Evolutionary conservation across 2,797 vertebrate genomes (phyloP).

Genomic region (Sebastes vulpes): DNA sequence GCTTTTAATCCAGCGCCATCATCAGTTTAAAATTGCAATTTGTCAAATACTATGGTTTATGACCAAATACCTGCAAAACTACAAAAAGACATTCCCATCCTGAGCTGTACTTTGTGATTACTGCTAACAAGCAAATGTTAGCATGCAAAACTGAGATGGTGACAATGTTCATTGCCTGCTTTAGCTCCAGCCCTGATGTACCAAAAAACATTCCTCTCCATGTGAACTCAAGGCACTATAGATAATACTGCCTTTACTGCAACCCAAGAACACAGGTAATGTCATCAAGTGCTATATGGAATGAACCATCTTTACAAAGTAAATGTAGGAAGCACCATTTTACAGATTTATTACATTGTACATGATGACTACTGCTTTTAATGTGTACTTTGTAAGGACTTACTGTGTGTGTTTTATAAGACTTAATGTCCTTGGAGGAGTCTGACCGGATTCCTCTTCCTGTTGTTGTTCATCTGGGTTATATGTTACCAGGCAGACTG

Average conservation of each 20-base stretch:
- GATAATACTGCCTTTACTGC: not conserved
- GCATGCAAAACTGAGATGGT: not conserved
- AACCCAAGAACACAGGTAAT: not conserved
- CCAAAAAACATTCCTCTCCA: not conserved
- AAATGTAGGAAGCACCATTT: not conserved
- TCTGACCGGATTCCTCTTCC: slow-evolving; percentile 4
- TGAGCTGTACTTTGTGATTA: not conserved
- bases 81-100: not conserved
- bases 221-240: not conserved
- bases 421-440: slow-evolving; percentile 38
- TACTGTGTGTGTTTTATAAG: not conserved
- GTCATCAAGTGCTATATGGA: not conserved
- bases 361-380: not conserved
- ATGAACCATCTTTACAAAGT: not conserved
- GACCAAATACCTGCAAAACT: not conserved
- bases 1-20: not conserved
- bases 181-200: accelerated
- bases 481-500: slow-evolving; percentile 71
- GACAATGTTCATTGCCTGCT: too few species aligned
- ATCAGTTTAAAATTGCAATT: accelerated
- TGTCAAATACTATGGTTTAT: not conserved
- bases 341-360: not conserved
- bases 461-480: slow-evolving; percentile 44
- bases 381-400: not conserved
- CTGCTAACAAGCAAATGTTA: not conserved